Conservation (phyloP, 1,140 invertebrate species). For the Coenobita brevimanus region DNA sequence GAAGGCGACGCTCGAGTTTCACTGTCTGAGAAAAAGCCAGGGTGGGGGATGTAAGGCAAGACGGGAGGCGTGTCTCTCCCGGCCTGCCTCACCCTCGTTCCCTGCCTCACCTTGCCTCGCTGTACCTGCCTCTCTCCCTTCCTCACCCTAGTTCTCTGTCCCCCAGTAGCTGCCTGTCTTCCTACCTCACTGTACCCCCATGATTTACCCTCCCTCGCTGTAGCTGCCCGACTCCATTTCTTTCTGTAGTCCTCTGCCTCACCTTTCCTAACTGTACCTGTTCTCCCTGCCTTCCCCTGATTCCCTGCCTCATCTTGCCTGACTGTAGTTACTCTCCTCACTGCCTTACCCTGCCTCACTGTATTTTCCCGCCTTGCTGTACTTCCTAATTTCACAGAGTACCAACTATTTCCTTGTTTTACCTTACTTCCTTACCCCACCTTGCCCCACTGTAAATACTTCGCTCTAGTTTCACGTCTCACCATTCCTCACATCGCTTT, state of each 20-base stretch:
- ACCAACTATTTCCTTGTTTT: no score
- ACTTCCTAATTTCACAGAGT: no score
- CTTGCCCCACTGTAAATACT: background rate
- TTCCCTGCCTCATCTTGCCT: background rate
- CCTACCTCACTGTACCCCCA: no score
- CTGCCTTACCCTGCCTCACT: background rate
- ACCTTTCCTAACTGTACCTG: background rate
- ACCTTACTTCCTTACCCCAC: no score
- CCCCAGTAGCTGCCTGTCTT: no score
- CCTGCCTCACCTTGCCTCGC: no score
- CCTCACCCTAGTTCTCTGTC: background rate
- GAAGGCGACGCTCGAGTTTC: slow-evolving; percentile 15
- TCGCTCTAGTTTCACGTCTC: background rate
- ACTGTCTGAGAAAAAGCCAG: slow-evolving; percentile 35
- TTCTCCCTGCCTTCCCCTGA: background rate
- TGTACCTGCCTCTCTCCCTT: background rate
- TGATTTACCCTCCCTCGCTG: no score
- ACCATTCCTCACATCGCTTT: background rate
- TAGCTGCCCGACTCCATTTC: no score
- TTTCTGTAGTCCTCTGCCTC: no score
- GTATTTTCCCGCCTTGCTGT: background rate
- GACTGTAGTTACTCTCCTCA: background rate
- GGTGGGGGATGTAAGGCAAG: slow-evolving; percentile 31
- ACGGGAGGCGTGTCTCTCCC: no score
- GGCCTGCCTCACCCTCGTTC: no score